Evolutionary conservation across 2,888 invertebrate species (phyloP), one percentile per base, ranked within the genome.

Genomic region (Pristionchus mayeri): DNA sequence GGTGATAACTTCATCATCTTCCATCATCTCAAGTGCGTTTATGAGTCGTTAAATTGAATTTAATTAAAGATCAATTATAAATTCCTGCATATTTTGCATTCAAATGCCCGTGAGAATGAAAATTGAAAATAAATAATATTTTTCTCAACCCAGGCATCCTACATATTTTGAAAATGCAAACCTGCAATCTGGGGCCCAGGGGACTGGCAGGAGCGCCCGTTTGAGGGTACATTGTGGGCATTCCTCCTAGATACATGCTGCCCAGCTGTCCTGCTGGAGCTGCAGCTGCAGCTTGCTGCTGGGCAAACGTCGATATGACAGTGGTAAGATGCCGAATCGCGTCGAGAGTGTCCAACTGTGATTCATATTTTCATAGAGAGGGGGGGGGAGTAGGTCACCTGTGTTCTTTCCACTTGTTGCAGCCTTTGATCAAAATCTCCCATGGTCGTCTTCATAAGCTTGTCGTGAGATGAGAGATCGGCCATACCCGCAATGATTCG

Each of bases 401-500:
- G 92, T 9, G 82, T 86, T 40, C 86, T 87, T 81, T 92, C 92
- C 16, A 92, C 88, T 3, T 85, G 75, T 44, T 88, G 90, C 37
- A 92, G 84, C 21, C 91, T 85, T 21, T 83, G 80, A 54, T 92
- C 91, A 44, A 92, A 71, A 9, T 88, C 89, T 21, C 86, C 86
- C 16, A 92, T 85, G 9, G 86, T 87, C 63, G 89, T 89, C 75
- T 91, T 86, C 4, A 87, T 78, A 71, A 85, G 67, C 30, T 86
- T 86, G 60, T 92, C 92, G 75, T 91, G 91, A 9, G 89, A 63
- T 50, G 88, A 92, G 85, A 94, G 90, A 87, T 94, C 94, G 85
- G 94, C 93, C 89, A 94, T 91, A 40, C 94, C 90, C 80, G 93
- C 88, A 0, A 93, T 90, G 89, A 94, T 93, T 86, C 93, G 93